A percentile compares a stretch with the other conserved stretches of the same genome.
These are phyloP conservation scores for Epinotia demarniana DNA, from an alignment of 2,888 invertebrate species.

Conservation along the genomic window DNA sequence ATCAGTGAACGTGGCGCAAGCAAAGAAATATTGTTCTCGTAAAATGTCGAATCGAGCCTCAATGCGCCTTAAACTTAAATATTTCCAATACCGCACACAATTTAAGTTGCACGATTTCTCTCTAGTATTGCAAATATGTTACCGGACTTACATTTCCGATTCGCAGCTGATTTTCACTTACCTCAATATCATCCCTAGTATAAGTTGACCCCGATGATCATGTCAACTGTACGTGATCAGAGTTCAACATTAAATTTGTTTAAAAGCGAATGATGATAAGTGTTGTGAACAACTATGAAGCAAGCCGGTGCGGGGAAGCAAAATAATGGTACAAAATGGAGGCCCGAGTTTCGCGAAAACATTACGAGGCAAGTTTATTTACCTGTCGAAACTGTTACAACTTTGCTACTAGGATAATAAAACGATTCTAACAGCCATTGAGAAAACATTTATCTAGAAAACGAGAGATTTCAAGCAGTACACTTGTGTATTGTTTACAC, in stretches of 20 bases:
- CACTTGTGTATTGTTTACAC: neutral
- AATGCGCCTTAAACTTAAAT: neutral
- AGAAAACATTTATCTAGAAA: neutral
- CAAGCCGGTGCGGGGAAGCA: conserved; percentile 21
- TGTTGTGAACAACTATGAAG: neutral
- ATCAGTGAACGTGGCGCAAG: no score
- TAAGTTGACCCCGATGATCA: neutral
- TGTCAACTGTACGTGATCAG: neutral
- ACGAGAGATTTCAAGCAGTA: neutral
- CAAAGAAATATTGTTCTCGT: no score
- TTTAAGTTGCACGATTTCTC: conserved; percentile 4
- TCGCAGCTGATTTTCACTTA: neutral
- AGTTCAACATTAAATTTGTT: neutral
- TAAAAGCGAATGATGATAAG: neutral
- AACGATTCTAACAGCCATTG: neutral
- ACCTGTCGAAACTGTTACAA: conserved; percentile 15
- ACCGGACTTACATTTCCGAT: neutral
- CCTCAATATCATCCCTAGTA: neutral
- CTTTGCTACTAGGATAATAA: neutral
- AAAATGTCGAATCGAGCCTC: neutral
- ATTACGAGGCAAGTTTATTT: conserved; percentile 30
- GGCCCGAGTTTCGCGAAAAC: conserved; percentile 16
- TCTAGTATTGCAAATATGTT: conserved; percentile 15
- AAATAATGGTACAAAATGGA: conserved; percentile 29
- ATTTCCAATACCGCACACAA: conserved; percentile 5